A percentile compares a stretch with the other conserved stretches of the same genome.
Evolutionary conservation across 2,113 vertebrate species (phyloP).

Genomic region (Anthoscopus minutus): DNA sequence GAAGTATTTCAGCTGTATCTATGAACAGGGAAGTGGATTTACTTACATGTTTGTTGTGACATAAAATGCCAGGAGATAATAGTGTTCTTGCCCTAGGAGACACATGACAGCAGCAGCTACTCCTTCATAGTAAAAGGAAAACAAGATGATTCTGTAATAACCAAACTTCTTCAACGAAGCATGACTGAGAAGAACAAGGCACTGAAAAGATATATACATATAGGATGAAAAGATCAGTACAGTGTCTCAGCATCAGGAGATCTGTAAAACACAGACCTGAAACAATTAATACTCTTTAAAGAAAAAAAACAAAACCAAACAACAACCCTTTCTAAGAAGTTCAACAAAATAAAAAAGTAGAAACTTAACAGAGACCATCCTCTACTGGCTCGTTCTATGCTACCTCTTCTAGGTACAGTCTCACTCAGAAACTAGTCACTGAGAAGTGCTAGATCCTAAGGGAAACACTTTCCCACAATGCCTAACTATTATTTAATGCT

Average conservation of each 20-base stretch:
- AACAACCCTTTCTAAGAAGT: background rate
- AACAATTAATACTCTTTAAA: background rate
- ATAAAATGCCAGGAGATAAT: constrained; percentile 81
- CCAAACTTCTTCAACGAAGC: constrained; percentile 74
- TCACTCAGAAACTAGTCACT: background rate
- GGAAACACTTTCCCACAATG: background rate
- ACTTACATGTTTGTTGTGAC: constrained; percentile 85
- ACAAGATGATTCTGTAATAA: constrained; percentile 86
- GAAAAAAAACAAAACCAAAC: rapidly evolving
- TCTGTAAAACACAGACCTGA: background rate
- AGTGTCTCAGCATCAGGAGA: background rate
- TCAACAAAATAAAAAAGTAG: background rate
- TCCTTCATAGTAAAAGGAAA: constrained; percentile 82
- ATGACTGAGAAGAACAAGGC: constrained; percentile 81
- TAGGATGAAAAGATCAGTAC: background rate
- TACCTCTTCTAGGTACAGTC: background rate
- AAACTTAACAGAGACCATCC: background rate
- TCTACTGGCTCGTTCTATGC: background rate
- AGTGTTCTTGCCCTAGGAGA: constrained; percentile 74
- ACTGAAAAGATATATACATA: constrained; percentile 62
- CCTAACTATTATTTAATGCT: background rate
- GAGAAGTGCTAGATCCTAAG: background rate
- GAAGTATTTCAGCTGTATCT: background rate
- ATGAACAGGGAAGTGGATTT: background rate
- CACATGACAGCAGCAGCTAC: constrained; percentile 75